Base-by-base conservation (phyloP, 1,140 invertebrate genomes). In the Caenorhabditis latens region DNA sequence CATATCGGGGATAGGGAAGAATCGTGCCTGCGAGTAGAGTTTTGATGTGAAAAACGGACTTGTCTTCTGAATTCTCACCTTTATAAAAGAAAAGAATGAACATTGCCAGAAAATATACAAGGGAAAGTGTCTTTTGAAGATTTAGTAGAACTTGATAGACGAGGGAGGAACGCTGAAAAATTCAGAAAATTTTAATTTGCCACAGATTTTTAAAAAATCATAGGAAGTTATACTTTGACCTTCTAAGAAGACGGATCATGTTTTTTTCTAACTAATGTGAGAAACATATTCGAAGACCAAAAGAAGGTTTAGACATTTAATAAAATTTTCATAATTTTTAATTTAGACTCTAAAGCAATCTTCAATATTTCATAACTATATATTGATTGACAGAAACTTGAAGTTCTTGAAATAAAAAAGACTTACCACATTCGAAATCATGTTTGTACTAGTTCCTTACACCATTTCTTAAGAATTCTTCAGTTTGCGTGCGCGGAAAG, bases 341-440 rank as follows among this genome's bases (percentile, higher is more conserved):
- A 53, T 53, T 11, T 53, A 11, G 16, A 53, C 11, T 16, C 16
- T 53, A 14, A 53, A 11, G 3, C 16, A 53, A 8, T 53, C 11
- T 16, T 53, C 50, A 11, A 53, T 11, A 11, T 53, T 53, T 53
- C 50, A 11, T 14, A 53, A 53, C 11, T 14, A 53, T 4, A 0
- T 9, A 50, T 16, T 14, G 50, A 53, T 16, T 53, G 50, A 53
- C 11, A 11, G 9, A 53, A 53, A 53, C 11, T 58, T 58, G 50
- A 53, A 13, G 21, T n/a, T n/a, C 2, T 58, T 58, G 19, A n/a
- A n/a, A 58, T 58, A 21, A 21, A 19, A 58, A 21, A 58, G 16
- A 71, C 65, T 71, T 24, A 79, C 71, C 46, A 79, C 71, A 79
- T 50, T 79, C 24, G 71, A 79, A 79, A 79, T 79, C 71, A 79